Base-by-base conservation (phyloP, 2,888 invertebrate species). In the Calameuta idolon region DNA sequence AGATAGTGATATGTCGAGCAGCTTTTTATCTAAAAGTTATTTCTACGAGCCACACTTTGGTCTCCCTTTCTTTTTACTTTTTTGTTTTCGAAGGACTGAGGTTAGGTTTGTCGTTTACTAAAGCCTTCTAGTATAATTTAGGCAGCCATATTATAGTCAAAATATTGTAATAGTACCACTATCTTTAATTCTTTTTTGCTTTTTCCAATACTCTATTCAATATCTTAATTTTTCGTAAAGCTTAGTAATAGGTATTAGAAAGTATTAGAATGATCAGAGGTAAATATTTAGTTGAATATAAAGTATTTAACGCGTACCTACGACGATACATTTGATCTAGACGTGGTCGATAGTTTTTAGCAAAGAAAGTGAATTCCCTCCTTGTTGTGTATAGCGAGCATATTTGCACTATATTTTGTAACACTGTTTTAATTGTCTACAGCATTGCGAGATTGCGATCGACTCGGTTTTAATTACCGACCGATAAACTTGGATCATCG, bases 361-460 rank as follows among this genome's bases (percentile, higher is more conserved):
- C 69, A 69, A 78, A 69, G 40, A 80, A 69, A 77, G 76, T 81
- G 81, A 84, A 81, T 81, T 87, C 85, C 84, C 83, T 87, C 86
- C 85, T 87, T 88, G 86, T 89, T 87, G 85, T 89, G 88, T 89
- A 89, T 87, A 90, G 87, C 86, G 82, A 88, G 84, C 82, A 79
- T 87, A 85, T 87, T 87, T 88, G 88, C 88, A 90, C 88, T 88
- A 88, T 89, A 91, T 90, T 90, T 91, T 89, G 86, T 90, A 90
- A 89, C 85, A 87, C 85, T 82, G 83, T 88, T 88, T 90, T 86
- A 83, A 87, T 89, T 87, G 83, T 87, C 83, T 81, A 81, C 81
- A 80, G 81, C 81, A 82, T 81, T 81, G 1, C 2, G 31, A n/a
- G n/a, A n/a, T n/a, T n/a, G 79, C 77, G 82, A 81, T 83, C 81